Base-by-base conservation (phyloP, 1,140 invertebrate species). In the Aphidius ervi region DNA sequence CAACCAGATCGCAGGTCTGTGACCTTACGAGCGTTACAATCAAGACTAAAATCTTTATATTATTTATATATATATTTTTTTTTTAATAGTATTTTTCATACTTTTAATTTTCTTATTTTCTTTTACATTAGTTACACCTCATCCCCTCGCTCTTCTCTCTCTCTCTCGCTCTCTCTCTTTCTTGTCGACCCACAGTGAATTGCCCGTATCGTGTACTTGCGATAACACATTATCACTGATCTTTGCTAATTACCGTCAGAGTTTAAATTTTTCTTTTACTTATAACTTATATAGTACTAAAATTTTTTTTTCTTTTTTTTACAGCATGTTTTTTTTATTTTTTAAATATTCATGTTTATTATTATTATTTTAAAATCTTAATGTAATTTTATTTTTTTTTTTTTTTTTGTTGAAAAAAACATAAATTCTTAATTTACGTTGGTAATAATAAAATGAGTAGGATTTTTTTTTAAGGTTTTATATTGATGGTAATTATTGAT, bases 1-100 rank as follows among this genome's bases (percentile, higher is more conserved):
- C 73, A 75, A 76, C 73, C 73, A 75, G 70, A 76, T 76, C 73
- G 71, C 67, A 65, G 74, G 73, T 76, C 72, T 76, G 69, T 74
- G 74, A 76, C 74, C 73, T 72, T 73, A 67, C 56, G 62, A 59
- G 65, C 61, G 62, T 63, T 66, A 65, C 67, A 75, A 76, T 74
- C 74, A 72, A 74, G 68, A 66, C 71, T 66, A 67, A 65, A 70
- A 76, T 75, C 73, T 73, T 62, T 58, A 56, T 62, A 59, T 58
- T 63, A 63, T 66, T 67, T 66, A 64, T 64, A 66, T 63, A 62
- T 63, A 56, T 64, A n/a, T 72, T 62, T 54, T 56, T 60, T 57
- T 58, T 64, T 65, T n/a, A n/a, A 67, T 16, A 16, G 65, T 66
- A 64, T 64, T 65, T 63, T 64, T 61, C 58, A 46, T 58, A 47